These are phyloP conservation scores for Tineola bisselliella DNA, from an alignment of 2,888 invertebrate genomes.

Conservation along the genomic window DNA sequence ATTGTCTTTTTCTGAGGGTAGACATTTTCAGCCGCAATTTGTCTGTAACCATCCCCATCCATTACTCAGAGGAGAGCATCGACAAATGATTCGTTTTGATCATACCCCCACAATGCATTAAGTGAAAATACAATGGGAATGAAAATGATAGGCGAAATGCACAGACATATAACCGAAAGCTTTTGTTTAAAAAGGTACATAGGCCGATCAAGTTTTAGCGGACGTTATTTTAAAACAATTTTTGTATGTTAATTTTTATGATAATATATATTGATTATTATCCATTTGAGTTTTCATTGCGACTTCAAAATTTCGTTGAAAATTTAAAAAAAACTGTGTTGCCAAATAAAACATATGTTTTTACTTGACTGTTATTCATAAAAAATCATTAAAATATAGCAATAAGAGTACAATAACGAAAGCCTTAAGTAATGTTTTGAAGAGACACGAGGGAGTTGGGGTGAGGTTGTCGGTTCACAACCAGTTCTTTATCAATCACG, in stretches of 20 bases:
- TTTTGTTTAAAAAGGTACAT: too few species aligned
- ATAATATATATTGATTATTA: too few species aligned
- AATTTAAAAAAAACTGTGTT: too few species aligned
- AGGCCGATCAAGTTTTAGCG: too few species aligned
- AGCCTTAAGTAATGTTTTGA: background rate
- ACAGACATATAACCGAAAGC: background rate
- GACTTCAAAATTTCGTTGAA: too few species aligned
- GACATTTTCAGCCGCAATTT: background rate
- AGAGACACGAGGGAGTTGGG: background rate
- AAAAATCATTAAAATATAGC: too few species aligned
- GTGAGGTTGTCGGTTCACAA: background rate
- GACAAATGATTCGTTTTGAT: conserved; percentile 1
- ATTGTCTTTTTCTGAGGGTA: background rate
- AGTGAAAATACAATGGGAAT: background rate
- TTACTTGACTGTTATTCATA: too few species aligned
- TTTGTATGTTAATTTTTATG: too few species aligned
- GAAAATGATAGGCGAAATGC: background rate
- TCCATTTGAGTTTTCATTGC: too few species aligned
- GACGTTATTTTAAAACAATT: too few species aligned
- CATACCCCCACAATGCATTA: conserved; percentile 1
- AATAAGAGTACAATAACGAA: background rate
- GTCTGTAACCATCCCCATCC: background rate
- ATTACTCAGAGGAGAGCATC: conserved; percentile 4
- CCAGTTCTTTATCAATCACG: conserved; percentile 9
- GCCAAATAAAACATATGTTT: too few species aligned